A percentile compares a stretch with the other conserved stretches of the same genome.
Conservation (phyloP, 1,140 invertebrate genomes). For the Drosophila willistoni region DNA sequence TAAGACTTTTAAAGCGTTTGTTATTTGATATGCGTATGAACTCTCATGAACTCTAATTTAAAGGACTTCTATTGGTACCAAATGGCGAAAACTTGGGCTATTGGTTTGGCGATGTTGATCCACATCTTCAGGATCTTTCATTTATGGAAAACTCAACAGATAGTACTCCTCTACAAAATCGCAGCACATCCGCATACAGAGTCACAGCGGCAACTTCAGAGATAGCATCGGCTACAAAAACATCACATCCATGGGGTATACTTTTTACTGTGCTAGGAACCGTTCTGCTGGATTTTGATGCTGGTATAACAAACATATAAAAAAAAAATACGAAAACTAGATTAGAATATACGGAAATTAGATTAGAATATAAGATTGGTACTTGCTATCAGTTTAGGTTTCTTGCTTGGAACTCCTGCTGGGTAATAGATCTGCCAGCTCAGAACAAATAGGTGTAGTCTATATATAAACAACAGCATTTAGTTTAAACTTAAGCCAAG, state of each 20-base stretch:
- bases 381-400: too few species aligned
- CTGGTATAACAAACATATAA: slow-evolving; percentile 83
- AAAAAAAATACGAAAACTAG: too few species aligned
- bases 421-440: too few species aligned
- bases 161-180: slow-evolving; percentile 63
- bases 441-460: too few species aligned
- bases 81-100: slow-evolving; percentile 94
- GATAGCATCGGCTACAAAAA: slow-evolving; percentile 46
- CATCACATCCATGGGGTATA: slow-evolving; percentile 92
- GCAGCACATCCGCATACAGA: slow-evolving; percentile 81
- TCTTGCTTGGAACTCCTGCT: too few species aligned
- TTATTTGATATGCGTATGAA: too few species aligned
- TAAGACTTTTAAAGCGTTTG: too few species aligned
- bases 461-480: too few species aligned
- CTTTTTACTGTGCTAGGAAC: slow-evolving; percentile 97
- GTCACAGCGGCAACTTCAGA: slow-evolving; percentile 76
- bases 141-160: slow-evolving; percentile 59
- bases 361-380: too few species aligned
- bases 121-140: slow-evolving; percentile 56
- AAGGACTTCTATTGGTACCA: slow-evolving; percentile 93
- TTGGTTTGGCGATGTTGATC: slow-evolving; percentile 88
- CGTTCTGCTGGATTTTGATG: slow-evolving; percentile 96
- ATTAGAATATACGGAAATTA: too few species aligned
- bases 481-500: too few species aligned
- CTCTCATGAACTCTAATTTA: slow-evolving; percentile 9